Conservation (phyloP, 2,113 vertebrate species). For the Gila orcuttii region DNA sequence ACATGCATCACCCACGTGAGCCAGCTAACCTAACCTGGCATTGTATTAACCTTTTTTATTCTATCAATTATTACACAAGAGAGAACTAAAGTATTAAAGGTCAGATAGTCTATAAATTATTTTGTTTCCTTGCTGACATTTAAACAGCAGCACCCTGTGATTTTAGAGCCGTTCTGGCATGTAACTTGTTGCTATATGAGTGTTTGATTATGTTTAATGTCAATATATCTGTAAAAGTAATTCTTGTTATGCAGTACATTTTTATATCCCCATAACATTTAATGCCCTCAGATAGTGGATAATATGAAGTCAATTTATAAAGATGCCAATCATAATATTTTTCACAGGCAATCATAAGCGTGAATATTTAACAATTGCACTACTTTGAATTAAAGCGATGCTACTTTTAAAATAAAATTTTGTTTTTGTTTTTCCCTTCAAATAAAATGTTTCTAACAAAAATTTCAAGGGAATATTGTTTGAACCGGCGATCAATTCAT, state of each 20-base stretch:
- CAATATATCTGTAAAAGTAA: background rate
- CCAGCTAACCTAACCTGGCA: background rate
- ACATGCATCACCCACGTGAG: background rate
- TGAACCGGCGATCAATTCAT: background rate
- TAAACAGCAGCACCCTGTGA: background rate
- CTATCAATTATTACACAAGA: background rate
- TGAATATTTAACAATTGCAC: background rate
- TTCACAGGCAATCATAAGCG: background rate
- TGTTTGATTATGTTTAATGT: background rate
- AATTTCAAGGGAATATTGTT: background rate
- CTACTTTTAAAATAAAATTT: background rate
- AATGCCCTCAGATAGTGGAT: background rate
- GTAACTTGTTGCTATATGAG: background rate
- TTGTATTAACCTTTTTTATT: conserved; percentile 8
- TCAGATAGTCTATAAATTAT: background rate
- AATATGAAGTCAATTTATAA: background rate
- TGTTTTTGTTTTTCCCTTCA: too few relatives aligned
- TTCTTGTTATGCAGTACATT: background rate
- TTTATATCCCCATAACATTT: background rate
- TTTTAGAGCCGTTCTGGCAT: background rate
- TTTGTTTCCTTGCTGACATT: conserved; percentile 15
- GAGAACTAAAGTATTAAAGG: background rate
- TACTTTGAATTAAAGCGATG: background rate
- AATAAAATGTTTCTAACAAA: background rate
- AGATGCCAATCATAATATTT: background rate